phyloP scores from a whole-genome alignment of 2,888 invertebrate species.

The Drosophila longiperda region DNA sequence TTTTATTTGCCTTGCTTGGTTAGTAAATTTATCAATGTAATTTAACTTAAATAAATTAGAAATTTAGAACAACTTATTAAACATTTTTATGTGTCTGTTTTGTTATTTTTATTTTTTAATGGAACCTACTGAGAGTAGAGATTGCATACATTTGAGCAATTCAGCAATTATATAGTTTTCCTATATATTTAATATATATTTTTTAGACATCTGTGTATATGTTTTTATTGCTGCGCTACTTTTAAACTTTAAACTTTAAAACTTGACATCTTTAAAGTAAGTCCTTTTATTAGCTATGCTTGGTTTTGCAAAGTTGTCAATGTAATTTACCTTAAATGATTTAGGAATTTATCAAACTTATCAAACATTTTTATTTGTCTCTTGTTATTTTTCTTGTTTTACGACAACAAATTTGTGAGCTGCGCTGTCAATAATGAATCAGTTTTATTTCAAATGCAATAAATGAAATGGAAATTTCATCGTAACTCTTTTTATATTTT shows the following conservation, averaged over 20 bases:
- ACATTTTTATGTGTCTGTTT: background rate
- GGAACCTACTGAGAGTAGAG: too few relatives aligned
- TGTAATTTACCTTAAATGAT: background rate
- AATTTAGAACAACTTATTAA: background rate
- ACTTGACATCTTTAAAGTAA: too few relatives aligned
- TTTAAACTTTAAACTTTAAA: background rate
- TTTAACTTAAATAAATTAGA: background rate
- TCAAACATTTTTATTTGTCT: background rate
- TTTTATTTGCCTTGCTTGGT: background rate
- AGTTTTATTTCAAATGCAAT: slow-evolving; percentile 37
- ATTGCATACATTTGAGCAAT: too few relatives aligned
- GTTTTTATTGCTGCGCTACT: background rate
- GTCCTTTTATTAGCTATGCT: background rate
- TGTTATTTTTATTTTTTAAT: background rate
- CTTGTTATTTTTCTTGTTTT: background rate
- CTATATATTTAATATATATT: background rate
- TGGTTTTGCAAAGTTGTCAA: background rate
- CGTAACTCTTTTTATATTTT: slow-evolving; percentile 13
- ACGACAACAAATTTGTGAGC: slow-evolving; percentile 16
- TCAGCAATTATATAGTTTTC: background rate
- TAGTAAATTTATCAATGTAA: background rate
- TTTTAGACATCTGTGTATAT: background rate
- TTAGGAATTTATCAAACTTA: background rate
- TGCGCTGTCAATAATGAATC: slow-evolving; percentile 33
- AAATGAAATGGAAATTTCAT: slow-evolving; percentile 54